These are phyloP conservation scores for Tetragonula carbonaria DNA, from an alignment of 2,888 invertebrate genomes.

Conservation along the genomic window DNA sequence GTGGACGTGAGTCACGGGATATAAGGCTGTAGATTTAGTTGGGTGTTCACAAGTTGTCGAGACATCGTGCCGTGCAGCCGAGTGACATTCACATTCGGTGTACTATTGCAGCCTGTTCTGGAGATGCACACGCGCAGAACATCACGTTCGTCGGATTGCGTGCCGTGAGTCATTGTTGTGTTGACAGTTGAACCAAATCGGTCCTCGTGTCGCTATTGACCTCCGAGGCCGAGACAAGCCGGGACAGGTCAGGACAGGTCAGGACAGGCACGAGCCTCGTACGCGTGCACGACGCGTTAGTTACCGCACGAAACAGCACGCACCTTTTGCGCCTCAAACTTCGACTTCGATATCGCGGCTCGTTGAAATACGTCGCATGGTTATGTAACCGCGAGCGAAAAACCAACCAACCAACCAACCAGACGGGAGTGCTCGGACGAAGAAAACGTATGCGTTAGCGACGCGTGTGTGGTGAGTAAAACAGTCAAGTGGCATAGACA, in stretches of 20 bases:
- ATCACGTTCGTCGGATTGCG: conserved; percentile 77
- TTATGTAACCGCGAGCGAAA: conserved; percentile 48
- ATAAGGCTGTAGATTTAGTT: conserved; percentile 87
- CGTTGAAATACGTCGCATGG: conserved; percentile 25
- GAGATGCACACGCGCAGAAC: conserved; percentile 78
- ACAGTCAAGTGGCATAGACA: not conserved
- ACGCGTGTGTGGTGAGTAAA: not conserved
- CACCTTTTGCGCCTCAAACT: conserved; percentile 30
- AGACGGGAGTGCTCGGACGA: conserved; percentile 8
- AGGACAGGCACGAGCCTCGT: not conserved
- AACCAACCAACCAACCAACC: conserved; percentile 7
- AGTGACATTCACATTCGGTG: conserved; percentile 83
- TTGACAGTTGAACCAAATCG: conserved; percentile 70
- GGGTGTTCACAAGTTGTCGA: conserved; percentile 88
- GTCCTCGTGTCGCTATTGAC: conserved; percentile 65
- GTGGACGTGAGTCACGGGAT: conserved; percentile 88
- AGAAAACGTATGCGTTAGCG: not conserved
- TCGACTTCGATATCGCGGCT: not conserved
- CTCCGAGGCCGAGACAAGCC: not conserved
- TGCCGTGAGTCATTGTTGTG: conserved; percentile 77
- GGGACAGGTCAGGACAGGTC: no score
- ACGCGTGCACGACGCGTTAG: conserved; percentile 14
- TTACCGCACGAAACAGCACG: conserved; percentile 5
- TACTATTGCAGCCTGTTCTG: conserved; percentile 38
- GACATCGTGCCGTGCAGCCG: conserved; percentile 84